phyloP scores from a whole-genome alignment of 2,113 vertebrate species.

The Muntiacus muntjak region DNA sequence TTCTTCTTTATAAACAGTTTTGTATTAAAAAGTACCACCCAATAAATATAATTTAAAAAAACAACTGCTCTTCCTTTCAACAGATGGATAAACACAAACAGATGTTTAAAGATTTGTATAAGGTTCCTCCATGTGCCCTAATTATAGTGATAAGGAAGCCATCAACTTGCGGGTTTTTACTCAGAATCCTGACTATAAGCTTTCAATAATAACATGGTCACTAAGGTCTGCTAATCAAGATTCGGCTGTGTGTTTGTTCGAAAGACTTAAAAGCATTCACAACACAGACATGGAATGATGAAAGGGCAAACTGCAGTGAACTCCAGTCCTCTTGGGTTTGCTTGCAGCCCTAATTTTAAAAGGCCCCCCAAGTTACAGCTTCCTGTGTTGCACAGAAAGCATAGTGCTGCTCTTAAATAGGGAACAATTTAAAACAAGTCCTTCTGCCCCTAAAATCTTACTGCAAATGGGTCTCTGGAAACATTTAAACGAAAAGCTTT shows the following conservation, averaged over 20 bases:
- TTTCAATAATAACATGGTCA: not conserved
- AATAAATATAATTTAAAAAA: not conserved
- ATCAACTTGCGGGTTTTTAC: not conserved
- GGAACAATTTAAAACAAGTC: slow-evolving; percentile 33
- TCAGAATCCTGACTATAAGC: not conserved
- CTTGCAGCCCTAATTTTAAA: not conserved
- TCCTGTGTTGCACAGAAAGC: slow-evolving; percentile 12
- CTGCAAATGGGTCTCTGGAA: slow-evolving; percentile 26
- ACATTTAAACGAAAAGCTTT: not conserved
- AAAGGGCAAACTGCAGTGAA: not conserved
- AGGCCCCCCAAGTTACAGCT: not conserved
- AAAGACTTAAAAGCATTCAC: not conserved
- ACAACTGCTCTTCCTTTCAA: not conserved
- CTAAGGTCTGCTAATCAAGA: not conserved
- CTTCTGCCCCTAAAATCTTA: not conserved
- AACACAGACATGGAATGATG: not conserved
- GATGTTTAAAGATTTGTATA: not conserved
- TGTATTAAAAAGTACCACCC: not conserved
- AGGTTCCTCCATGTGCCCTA: not conserved
- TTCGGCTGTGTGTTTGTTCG: not conserved
- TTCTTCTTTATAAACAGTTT: not conserved
- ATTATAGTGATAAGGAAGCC: not conserved
- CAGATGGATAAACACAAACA: not conserved
- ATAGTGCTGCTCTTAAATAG: not conserved
- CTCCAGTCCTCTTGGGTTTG: not conserved